phyloP scores from a whole-genome alignment of 1,140 invertebrate species.

The Ips typographus region DNA sequence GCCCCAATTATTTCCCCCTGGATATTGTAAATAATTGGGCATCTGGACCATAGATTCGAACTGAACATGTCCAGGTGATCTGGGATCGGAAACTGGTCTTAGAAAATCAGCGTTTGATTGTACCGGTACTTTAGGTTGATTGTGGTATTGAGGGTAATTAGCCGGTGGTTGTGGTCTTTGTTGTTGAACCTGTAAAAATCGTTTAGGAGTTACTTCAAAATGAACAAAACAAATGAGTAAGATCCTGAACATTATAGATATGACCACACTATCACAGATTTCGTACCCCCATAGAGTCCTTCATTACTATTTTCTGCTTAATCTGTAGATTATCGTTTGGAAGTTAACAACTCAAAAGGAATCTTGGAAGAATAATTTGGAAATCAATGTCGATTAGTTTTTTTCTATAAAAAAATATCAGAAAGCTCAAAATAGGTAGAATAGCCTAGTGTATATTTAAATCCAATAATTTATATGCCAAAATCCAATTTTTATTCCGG shows the following conservation, averaged over 20 bases:
- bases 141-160: conserved; percentile 8
- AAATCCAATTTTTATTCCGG: not conserved
- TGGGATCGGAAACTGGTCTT: conserved; percentile 36
- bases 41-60: conserved; percentile 36
- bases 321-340: no score
- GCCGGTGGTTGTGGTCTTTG: not conserved
- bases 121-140: conserved; percentile 22
- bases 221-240: not conserved
- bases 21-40: conserved; percentile 37
- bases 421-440: no score
- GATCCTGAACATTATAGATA: not conserved
- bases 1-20: conserved; percentile 28
- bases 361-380: no score
- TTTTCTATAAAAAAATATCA: no score
- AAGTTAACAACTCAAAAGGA: no score
- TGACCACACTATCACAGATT: not conserved
- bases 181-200: not conserved
- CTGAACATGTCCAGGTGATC: conserved; percentile 31
- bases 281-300: no score
- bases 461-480: not conserved
- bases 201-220: no score
- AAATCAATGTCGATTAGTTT: no score
- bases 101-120: conserved; percentile 42
- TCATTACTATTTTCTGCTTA: no score
- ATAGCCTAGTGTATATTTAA: not conserved